Percentiles rank a stretch among this genome's conserved stretches.
Conservation (phyloP, 2,888 invertebrate species). For the Leptinotarsa juncta region DNA sequence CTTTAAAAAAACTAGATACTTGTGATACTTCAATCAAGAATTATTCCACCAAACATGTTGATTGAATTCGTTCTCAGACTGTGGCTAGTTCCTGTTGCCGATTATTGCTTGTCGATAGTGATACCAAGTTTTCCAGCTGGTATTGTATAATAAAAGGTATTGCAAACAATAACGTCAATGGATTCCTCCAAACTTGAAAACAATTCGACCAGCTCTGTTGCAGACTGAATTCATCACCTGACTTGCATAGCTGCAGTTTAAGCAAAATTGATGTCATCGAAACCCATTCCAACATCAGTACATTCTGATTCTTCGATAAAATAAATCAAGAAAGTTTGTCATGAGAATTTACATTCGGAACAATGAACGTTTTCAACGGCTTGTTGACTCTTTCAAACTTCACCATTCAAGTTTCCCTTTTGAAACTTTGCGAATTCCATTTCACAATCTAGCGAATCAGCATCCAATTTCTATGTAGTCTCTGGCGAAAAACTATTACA, state of each 20-base stretch:
- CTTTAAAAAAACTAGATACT: too few relatives aligned
- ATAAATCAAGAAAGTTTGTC: slow-evolving; percentile 1
- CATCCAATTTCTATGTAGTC: slow-evolving; percentile 1
- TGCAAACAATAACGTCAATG: not conserved
- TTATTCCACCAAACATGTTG: too few relatives aligned
- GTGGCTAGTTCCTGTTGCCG: too few relatives aligned
- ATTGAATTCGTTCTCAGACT: too few relatives aligned
- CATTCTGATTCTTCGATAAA: not conserved
- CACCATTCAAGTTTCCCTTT: not conserved
- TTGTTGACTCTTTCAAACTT: slow-evolving; percentile 12
- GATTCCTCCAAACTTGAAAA: not conserved
- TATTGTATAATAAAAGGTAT: too few relatives aligned
- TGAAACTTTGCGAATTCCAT: slow-evolving; percentile 11
- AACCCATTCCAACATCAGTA: not conserved
- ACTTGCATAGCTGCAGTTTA: not conserved
- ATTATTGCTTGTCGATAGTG: too few relatives aligned
- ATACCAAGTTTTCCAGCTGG: too few relatives aligned
- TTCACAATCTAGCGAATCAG: slow-evolving; percentile 2
- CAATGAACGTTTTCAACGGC: slow-evolving; percentile 8
- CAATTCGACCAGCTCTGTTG: too few relatives aligned
- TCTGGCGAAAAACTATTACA: not conserved
- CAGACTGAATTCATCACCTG: not conserved
- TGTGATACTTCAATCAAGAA: too few relatives aligned
- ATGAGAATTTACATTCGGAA: slow-evolving; percentile 10
- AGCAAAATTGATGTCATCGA: not conserved